A percentile compares a stretch with the other conserved stretches of the same genome.
These are phyloP conservation scores for Lacerta bilineata DNA, from an alignment of 2,797 vertebrate genomes.

Conservation along the genomic window DNA sequence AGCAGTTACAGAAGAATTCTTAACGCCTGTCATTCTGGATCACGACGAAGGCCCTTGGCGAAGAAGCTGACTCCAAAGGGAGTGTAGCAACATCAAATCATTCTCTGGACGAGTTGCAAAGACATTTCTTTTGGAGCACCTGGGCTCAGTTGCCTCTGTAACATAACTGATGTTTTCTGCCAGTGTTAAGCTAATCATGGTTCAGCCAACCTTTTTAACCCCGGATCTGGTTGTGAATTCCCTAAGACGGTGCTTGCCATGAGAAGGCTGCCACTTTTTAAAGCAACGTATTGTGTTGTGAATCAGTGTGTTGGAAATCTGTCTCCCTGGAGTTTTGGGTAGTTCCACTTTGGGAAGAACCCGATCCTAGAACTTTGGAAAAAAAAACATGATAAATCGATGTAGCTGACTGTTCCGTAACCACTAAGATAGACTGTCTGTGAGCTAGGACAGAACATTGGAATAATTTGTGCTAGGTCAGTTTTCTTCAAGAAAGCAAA, in stretches of 20 bases:
- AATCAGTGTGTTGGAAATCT: conserved; percentile 33
- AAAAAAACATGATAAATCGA: background rate
- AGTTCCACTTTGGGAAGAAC: background rate
- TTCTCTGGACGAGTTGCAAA: background rate
- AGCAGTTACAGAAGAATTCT: background rate
- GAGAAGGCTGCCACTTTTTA: conserved; percentile 16
- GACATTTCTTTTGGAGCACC: background rate
- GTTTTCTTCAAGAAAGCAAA: conserved; percentile 28
- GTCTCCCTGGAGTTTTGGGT: conserved; percentile 2
- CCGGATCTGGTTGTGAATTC: background rate
- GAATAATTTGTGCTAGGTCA: conserved; percentile 38
- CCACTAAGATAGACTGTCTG: conserved; percentile 5
- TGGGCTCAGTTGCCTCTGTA: conserved; percentile 27
- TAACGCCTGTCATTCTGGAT: background rate
- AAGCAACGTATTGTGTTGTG: conserved; percentile 25
- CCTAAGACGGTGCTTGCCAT: conserved; percentile 3
- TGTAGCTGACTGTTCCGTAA: conserved; percentile 7
- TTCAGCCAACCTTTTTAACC: conserved; percentile 49
- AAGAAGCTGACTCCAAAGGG: background rate
- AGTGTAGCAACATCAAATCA: background rate
- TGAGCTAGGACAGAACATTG: background rate
- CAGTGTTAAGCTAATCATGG: conserved; percentile 61
- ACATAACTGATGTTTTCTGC: conserved; percentile 42
- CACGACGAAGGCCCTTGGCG: background rate
- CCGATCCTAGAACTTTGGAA: background rate